Conservation (phyloP, 1,140 invertebrate species). For the Anagrus nilaparvatae region DNA sequence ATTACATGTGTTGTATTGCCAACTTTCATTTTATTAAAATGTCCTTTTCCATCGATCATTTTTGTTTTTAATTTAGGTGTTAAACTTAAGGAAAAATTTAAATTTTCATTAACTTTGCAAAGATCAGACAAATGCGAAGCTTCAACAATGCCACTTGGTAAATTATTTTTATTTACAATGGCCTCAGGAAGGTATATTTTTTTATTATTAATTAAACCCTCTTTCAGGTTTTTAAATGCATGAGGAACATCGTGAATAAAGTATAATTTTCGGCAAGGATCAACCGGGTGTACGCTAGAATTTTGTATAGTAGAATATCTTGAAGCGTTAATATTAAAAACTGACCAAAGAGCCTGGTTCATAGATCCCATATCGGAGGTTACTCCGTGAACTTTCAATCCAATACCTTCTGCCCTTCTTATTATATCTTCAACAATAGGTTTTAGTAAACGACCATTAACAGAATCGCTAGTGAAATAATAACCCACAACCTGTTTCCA, state of each 20-base stretch:
- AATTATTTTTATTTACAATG: conserved; percentile 7
- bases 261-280: conserved; percentile 3
- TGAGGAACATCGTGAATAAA: conserved; percentile 10
- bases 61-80: conserved; percentile 2
- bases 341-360: conserved; percentile 5
- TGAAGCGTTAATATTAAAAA: conserved; percentile 2
- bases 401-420: conserved; percentile 2
- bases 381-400: conserved; percentile 1
- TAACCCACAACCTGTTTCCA: conserved; percentile 17
- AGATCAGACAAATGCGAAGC: conserved; percentile 2
- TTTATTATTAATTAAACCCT: conserved; percentile 9
- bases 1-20: conserved; percentile 3
- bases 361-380: conserved; percentile 9
- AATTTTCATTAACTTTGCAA: background rate
- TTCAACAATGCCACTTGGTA: conserved; percentile 1
- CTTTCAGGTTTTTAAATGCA: conserved; percentile 8
- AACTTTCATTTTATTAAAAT: conserved; percentile 7
- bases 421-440: conserved; percentile 2
- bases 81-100: conserved; percentile 4
- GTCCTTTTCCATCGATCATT: background rate
- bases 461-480: conserved; percentile 11
- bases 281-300: conserved; percentile 8
- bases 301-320: conserved; percentile 1
- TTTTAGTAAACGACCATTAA: conserved; percentile 3
- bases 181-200: background rate